A percentile compares a stretch with the other conserved stretches of the same genome.
These are phyloP conservation scores for Brachyhypopomus occidentalis DNA, from an alignment of 2,113 vertebrate species.

Conservation along the genomic window DNA sequence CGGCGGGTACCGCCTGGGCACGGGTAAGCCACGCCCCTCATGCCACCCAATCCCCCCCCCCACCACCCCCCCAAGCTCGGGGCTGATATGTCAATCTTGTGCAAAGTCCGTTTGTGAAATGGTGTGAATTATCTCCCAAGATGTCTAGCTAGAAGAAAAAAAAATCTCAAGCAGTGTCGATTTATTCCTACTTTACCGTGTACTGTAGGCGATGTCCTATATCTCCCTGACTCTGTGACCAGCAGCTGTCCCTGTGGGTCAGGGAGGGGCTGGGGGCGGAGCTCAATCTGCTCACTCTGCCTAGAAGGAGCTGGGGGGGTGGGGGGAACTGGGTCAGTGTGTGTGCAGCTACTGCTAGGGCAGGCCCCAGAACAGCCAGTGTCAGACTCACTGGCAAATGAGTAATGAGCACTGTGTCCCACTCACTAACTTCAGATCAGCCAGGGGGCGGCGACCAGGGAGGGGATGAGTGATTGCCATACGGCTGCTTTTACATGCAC, in stretches of 20 bases:
- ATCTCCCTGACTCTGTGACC: too few species aligned
- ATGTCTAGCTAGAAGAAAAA: too few species aligned
- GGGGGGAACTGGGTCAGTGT: constrained; percentile 56
- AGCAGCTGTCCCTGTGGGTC: neutral
- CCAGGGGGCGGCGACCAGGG: neutral
- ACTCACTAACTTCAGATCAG: constrained; percentile 44
- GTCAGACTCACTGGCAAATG: constrained; percentile 19
- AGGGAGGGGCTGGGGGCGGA: neutral
- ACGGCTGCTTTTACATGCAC: neutral
- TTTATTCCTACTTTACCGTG: too few species aligned
- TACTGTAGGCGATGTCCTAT: too few species aligned
- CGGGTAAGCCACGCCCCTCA: constrained; percentile 60
- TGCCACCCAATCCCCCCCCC: too few species aligned
- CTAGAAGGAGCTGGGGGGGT: neutral
- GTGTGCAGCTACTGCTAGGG: constrained; percentile 14
- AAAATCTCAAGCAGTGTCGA: too few species aligned
- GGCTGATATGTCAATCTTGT: too few species aligned
- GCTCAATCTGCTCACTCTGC: neutral
- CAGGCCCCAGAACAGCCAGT: constrained; percentile 29
- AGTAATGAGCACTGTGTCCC: constrained; percentile 29
- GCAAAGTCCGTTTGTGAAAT: too few species aligned
- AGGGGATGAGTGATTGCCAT: constrained; percentile 10
- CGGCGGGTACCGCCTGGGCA: constrained; percentile 75
- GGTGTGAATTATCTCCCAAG: too few species aligned
- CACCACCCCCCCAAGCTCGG: too few species aligned